Evolutionary conservation across 2,888 invertebrate species (phyloP).

Genomic region (Acrobasis consociella): DNA sequence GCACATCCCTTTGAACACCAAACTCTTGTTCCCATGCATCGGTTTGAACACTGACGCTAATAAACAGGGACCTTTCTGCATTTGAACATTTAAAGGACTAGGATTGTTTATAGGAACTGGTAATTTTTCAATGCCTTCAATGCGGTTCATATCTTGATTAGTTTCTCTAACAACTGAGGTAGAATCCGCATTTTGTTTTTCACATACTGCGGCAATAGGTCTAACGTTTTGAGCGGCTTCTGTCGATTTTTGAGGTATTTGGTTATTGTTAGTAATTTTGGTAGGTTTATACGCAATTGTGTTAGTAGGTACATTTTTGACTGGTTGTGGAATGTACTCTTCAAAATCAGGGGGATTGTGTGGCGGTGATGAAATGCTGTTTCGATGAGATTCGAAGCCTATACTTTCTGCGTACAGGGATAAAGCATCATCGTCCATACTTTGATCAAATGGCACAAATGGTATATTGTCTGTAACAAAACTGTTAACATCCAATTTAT

Average conservation of each 20-base stretch:
- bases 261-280: conserved; percentile 36
- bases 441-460: conserved; percentile 35
- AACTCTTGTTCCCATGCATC: conserved; percentile 33
- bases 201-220: conserved; percentile 41
- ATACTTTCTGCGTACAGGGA: conserved; percentile 71
- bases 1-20: conserved; percentile 51
- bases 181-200: conserved; percentile 64
- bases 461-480: conserved; percentile 26
- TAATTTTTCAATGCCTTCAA: conserved; percentile 4
- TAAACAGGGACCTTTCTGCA: conserved; percentile 27
- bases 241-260: background rate
- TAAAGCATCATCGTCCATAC: conserved; percentile 60
- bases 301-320: conserved; percentile 25
- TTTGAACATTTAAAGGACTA: background rate
- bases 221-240: conserved; percentile 25
- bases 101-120: background rate
- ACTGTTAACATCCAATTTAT: conserved; percentile 22
- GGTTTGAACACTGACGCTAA: conserved; percentile 34
- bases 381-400: conserved; percentile 53
- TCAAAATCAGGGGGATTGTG: conserved; percentile 32
- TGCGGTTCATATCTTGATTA: background rate
- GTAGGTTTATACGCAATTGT: conserved; percentile 48
- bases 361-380: conserved; percentile 34
- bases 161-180: conserved; percentile 50
- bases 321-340: conserved; percentile 54